Evolutionary conservation across 2,888 invertebrate species (phyloP).

Genomic region (Gryllus longicercus): DNA sequence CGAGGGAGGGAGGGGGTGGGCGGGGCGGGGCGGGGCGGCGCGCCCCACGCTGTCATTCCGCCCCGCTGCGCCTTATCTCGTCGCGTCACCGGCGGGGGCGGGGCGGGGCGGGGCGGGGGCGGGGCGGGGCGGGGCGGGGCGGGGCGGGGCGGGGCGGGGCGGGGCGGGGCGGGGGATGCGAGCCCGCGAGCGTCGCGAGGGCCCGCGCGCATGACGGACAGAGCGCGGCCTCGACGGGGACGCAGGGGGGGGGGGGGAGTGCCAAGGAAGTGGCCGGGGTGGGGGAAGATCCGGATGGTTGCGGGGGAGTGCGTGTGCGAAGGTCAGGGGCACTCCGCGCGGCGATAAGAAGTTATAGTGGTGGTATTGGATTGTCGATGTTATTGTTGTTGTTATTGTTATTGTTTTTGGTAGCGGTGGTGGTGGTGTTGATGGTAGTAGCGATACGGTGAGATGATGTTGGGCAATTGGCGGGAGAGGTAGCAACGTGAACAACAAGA

Average conservation of each 20-base stretch:
- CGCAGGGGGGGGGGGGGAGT: background rate
- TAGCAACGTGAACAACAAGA: no score
- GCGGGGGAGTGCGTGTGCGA: background rate
- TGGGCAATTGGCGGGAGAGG: no score
- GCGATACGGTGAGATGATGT: no score
- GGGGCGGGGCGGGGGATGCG: background rate
- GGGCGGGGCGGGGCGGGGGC: background rate
- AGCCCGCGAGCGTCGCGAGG: background rate
- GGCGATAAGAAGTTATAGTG: no score
- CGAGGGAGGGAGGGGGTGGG: background rate
- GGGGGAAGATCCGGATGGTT: background rate
- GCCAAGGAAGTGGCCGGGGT: background rate
- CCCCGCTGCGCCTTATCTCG: background rate
- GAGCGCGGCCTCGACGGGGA: background rate
- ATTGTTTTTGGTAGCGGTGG: no score
- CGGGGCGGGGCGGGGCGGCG: background rate
- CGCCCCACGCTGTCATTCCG: constrained; percentile 9
- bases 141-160: background rate
- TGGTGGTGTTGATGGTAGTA: no score
- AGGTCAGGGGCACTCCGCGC: no score
- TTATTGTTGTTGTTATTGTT: no score
- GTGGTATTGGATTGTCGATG: no score
- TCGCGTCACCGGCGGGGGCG: background rate
- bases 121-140: background rate
- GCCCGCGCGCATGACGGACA: background rate